A percentile compares a stretch with the other conserved stretches of the same genome.
Conservation (phyloP, 1,140 invertebrate species). For the Trissolcus basalis region DNA sequence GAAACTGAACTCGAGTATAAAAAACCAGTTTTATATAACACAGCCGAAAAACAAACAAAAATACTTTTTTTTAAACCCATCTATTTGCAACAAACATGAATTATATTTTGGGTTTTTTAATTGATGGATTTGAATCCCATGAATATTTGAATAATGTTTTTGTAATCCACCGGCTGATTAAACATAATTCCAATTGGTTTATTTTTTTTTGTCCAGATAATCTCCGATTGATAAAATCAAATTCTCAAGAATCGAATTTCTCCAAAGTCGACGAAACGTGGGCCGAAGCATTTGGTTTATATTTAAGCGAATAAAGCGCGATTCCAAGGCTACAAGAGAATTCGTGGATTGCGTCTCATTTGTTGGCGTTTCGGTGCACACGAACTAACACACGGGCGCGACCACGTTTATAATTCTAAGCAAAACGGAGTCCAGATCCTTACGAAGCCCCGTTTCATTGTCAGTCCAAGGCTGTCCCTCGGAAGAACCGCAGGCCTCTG, state of each 20-base stretch:
- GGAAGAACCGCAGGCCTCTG: conserved; percentile 43
- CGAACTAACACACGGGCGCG: conserved; percentile 39
- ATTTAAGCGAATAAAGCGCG: conserved; percentile 42
- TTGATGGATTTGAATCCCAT: no score
- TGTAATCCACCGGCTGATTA: no score
- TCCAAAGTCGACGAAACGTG: conserved; percentile 4
- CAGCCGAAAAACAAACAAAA: no score
- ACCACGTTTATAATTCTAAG: conserved; percentile 55
- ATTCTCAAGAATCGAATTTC: neutral
- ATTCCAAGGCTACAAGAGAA: conserved; percentile 32
- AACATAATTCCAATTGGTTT: neutral
- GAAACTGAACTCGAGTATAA: no score
- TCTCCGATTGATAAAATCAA: neutral
- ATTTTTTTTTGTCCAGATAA: neutral
- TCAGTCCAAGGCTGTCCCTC: conserved; percentile 56
- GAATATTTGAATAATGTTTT: no score
- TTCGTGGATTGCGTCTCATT: conserved; percentile 37
- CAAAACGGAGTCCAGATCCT: conserved; percentile 53
- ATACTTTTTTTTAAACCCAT: no score
- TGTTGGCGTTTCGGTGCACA: conserved; percentile 35
- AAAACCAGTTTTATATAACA: no score
- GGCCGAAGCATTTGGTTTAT: conserved; percentile 30
- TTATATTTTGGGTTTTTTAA: no score
- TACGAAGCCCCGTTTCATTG: conserved; percentile 54
- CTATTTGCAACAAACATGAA: no score